A percentile compares a stretch with the other conserved stretches of the same genome.
These are phyloP conservation scores for Limenitis camilla DNA, from an alignment of 2,888 invertebrate genomes.

Conservation along the genomic window DNA sequence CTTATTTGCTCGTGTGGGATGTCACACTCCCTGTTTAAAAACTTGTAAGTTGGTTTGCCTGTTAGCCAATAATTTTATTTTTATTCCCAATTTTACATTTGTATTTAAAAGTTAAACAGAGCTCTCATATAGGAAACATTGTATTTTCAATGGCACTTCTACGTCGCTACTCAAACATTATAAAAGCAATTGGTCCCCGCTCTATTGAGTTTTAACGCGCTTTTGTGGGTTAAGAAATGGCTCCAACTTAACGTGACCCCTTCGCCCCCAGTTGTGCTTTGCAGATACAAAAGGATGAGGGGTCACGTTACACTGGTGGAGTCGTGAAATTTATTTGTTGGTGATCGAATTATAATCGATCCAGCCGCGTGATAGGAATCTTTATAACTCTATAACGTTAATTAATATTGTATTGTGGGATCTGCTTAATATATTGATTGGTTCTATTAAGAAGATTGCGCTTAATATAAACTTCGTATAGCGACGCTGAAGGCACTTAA, in stretches of 20 bases:
- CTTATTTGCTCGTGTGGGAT: too few relatives aligned
- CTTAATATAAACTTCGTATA: background rate
- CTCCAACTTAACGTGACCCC: constrained; percentile 41
- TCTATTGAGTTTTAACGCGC: constrained; percentile 65
- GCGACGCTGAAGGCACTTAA: too few relatives aligned
- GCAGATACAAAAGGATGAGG: constrained; percentile 26
- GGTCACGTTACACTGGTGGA: constrained; percentile 20
- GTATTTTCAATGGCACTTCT: constrained; percentile 13
- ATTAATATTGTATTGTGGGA: constrained; percentile 21
- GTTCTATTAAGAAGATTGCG: background rate
- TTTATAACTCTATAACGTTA: constrained; percentile 30
- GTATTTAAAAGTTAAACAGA: too few relatives aligned
- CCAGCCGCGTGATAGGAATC: constrained; percentile 47
- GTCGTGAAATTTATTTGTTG: constrained; percentile 57
- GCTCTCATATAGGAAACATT: too few relatives aligned
- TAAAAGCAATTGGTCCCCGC: constrained; percentile 41
- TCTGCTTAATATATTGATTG: constrained; percentile 3
- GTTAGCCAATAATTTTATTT: too few relatives aligned
- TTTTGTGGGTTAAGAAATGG: constrained; percentile 63
- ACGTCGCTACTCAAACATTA: constrained; percentile 25
- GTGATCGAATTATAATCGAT: constrained; percentile 66
- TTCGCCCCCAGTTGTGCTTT: constrained; percentile 21
- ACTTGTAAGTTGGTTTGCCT: too few relatives aligned
- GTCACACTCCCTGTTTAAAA: too few relatives aligned
- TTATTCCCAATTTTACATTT: too few relatives aligned